Conservation (phyloP, 2,888 invertebrate genomes). For the Lasioglossum figueresi region DNA sequence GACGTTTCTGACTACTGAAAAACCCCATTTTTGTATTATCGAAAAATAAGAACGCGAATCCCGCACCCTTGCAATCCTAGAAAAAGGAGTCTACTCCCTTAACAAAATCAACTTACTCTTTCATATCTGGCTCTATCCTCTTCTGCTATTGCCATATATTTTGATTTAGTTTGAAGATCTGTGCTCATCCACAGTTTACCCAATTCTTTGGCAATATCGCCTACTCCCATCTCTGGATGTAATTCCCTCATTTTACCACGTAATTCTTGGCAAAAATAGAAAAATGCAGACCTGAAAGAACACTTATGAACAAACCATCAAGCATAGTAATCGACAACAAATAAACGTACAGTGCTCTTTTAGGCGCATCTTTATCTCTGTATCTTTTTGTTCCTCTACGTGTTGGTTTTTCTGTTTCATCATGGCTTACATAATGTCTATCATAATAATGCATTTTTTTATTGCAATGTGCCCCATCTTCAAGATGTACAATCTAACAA, state of each 20-base stretch:
- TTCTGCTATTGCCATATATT: slow-evolving; percentile 96
- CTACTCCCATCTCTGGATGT: slow-evolving; percentile 97
- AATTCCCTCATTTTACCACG: slow-evolving; percentile 96
- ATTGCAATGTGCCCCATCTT: slow-evolving; percentile 72
- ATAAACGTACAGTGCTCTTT: slow-evolving; percentile 67
- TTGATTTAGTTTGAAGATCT: slow-evolving; percentile 92
- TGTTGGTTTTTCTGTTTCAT: slow-evolving; percentile 69
- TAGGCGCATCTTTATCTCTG: slow-evolving; percentile 71
- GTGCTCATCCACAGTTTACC: slow-evolving; percentile 97
- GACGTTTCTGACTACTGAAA: too few species aligned
- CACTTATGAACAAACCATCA: slow-evolving; percentile 11
- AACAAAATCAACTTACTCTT: slow-evolving; percentile 88
- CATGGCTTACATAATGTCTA: slow-evolving; percentile 71
- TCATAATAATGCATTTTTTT: slow-evolving; percentile 73
- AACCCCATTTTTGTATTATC: too few species aligned
- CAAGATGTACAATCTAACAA: slow-evolving; percentile 69
- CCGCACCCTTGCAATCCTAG: too few species aligned
- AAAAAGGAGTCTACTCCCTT: too few species aligned
- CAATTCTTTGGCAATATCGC: slow-evolving; percentile 98
- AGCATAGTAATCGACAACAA: neutral
- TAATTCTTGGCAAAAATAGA: slow-evolving; percentile 99
- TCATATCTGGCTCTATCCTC: slow-evolving; percentile 98
- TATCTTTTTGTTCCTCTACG: slow-evolving; percentile 73
- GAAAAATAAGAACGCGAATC: too few species aligned
- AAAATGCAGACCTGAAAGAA: slow-evolving; percentile 95